Conservation (phyloP, 2,888 invertebrate species). For the Macropis europaea region DNA sequence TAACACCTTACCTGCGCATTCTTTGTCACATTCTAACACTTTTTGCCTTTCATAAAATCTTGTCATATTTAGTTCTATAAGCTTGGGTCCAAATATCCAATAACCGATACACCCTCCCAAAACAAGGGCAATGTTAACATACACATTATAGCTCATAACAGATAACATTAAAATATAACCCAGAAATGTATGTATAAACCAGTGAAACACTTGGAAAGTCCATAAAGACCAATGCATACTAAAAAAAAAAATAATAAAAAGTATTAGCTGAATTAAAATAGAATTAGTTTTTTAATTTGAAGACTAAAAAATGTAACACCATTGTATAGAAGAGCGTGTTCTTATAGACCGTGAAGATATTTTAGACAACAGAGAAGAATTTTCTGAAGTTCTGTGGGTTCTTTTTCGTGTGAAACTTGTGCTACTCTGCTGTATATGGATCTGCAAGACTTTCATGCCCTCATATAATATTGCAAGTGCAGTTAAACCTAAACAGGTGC, state of each 20-base stretch:
- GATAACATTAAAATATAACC: constrained; percentile 87
- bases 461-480: constrained; percentile 84
- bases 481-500: constrained; percentile 83
- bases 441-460: constrained; percentile 81
- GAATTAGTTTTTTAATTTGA: neutral
- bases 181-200: constrained; percentile 82
- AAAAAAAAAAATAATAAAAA: constrained; percentile 22
- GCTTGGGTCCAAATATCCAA: constrained; percentile 82
- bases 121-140: constrained; percentile 84
- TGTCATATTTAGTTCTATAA: constrained; percentile 81
- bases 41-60: constrained; percentile 76
- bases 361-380: constrained; percentile 78
- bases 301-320: constrained; percentile 55
- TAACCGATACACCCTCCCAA: constrained; percentile 84
- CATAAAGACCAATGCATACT: constrained; percentile 76
- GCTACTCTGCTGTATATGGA: constrained; percentile 78
- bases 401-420: constrained; percentile 74
- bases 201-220: constrained; percentile 80
- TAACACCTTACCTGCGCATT: constrained; percentile 70
- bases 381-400: constrained; percentile 77
- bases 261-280: neutral
- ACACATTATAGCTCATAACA: constrained; percentile 88
- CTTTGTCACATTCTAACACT: constrained; percentile 67
- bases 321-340: constrained; percentile 46
- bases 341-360: constrained; percentile 56